Percentiles rank a stretch among this genome's conserved stretches.
Conservation (phyloP, 2,113 vertebrate genomes). For the Kryptolebias marmoratus region DNA sequence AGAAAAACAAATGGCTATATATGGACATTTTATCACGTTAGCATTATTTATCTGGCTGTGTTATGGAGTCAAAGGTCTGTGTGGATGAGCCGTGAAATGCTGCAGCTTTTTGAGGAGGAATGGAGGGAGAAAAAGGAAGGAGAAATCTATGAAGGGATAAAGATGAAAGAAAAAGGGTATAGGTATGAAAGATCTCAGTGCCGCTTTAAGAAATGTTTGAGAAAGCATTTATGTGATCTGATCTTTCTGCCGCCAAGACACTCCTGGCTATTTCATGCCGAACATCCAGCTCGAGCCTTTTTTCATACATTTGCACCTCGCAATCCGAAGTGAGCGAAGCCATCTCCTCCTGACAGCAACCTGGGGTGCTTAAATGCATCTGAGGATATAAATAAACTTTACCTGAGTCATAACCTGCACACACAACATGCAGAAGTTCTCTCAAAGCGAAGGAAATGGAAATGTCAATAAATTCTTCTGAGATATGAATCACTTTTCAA, state of each 20-base stretch:
- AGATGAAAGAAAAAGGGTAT: conserved; percentile 21
- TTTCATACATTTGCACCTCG: conserved; percentile 83
- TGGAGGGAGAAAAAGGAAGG: not conserved
- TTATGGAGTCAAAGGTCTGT: not conserved
- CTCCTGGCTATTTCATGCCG: conserved; percentile 66
- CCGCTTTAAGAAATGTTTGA: conserved; percentile 65
- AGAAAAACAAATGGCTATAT: too few species aligned
- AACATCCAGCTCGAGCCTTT: conserved; percentile 70
- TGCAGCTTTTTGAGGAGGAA: not conserved
- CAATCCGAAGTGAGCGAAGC: conserved; percentile 70
- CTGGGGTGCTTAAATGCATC: conserved; percentile 67
- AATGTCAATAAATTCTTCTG: conserved; percentile 68
- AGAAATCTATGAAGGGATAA: not conserved
- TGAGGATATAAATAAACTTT: conserved; percentile 79
- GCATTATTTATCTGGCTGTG: not conserved
- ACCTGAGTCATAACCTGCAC: conserved; percentile 63
- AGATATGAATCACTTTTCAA: conserved; percentile 67
- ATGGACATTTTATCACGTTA: not conserved
- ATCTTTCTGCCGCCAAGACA: conserved; percentile 74
- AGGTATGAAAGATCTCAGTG: conserved; percentile 38
- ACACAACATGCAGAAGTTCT: conserved; percentile 49
- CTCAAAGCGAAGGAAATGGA: conserved; percentile 53
- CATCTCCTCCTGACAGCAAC: conserved; percentile 68
- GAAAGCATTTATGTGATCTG: conserved; percentile 71
- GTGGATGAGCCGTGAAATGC: not conserved